Base-by-base conservation (phyloP, 2,888 invertebrate genomes). In the Argyresthia goedartella region DNA sequence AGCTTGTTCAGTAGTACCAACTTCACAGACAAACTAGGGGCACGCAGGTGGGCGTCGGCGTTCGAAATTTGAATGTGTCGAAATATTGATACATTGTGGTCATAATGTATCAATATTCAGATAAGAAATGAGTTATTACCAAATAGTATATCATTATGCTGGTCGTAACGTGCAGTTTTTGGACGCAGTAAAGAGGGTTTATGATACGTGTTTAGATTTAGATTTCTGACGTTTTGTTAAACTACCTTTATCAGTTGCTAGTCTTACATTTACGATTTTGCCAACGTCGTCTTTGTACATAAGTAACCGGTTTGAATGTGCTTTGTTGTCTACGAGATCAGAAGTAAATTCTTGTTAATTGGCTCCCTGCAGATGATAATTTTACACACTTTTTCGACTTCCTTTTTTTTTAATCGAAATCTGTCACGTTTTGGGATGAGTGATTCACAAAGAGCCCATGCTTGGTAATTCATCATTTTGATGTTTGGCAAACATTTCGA, bases 261-360 rank as follows among this genome's bases (percentile, higher is more conserved):
- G 46, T 51, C n/a, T n/a, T n/a, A n/a, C n/a, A 25, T 46, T 14
- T 8, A 44, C 44, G n/a, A 39, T 39, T 39, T 25, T 6, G 25
- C 6, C 25, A 25, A 4, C 6, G 25, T 25, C 25, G 39, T 44
- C n/a, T 15, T 15, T 14, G 6, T 44, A 13, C 14, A 7, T 44
- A 15, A 14, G 44, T 44, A 6, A 44, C 15, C 44, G 14, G 13
- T 44, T 44, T 44, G 14, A 44, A 35, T 52, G 36, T 9, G 39
- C 33, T 35, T 52, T 52, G 13, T 52, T 56, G 64, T 64, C 54
- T 57, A 60, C 60, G 67, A 73, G 77, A 78, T 76, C 74, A 58
- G 61, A 67, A 70, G 63, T 73, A 81, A 81, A 72, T 72, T 69
- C 67, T 62, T 65, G 77, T 76, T 81, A 81, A 82, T 82, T 79